Base-by-base conservation (phyloP, 2,888 invertebrate species). In the Byasa hedistus region DNA sequence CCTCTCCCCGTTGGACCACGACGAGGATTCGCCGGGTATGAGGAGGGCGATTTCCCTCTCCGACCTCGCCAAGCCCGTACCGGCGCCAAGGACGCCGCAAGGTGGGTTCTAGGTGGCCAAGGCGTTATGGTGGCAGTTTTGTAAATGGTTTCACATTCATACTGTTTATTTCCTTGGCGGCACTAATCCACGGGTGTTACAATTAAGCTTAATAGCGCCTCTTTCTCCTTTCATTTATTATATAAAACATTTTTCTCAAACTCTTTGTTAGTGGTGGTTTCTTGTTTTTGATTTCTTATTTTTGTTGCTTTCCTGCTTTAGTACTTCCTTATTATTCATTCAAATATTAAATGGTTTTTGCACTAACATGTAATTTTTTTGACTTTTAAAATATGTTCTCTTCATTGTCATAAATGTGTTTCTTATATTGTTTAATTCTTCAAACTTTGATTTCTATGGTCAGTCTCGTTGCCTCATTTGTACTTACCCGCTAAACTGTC, bases 21-120 rank as follows among this genome's bases (percentile, higher is more conserved):
- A 89, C 69, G 86, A 87, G 59, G 90, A 91, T 68, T 73, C 79
- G 17, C 87, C 92, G 76, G 95, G 95, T 72, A 94, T 96, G 92
- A 92, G 96, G 75, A 93, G 96, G 72, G 95, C 96, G 76, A 96
- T 96, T 86, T 96, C 96, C 67, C 93, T 96, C 77, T 96, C 95
- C 76, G 96, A 96, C 87, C 93, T 95, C 72, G 93, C 92, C 72
- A 93, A 93, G 74, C 93, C 93, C 64, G 92, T 93, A 83, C 93
- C 93, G 66, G 93, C 94, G 79, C 94, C 94, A 73, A 85, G 94
- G 85, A 93, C 93, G 74, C 92, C 93, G 74, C 93, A 92, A 93
- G 93, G 94, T 94, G 87, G 80, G 84, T 81, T 71, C 51, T 52
- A 62, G 62, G 74, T 73, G 78, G 72, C 70, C 71, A 70, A 70